These are phyloP conservation scores for Ammospiza maritima DNA, from an alignment of 2,797 vertebrate species.

Conservation along the genomic window DNA sequence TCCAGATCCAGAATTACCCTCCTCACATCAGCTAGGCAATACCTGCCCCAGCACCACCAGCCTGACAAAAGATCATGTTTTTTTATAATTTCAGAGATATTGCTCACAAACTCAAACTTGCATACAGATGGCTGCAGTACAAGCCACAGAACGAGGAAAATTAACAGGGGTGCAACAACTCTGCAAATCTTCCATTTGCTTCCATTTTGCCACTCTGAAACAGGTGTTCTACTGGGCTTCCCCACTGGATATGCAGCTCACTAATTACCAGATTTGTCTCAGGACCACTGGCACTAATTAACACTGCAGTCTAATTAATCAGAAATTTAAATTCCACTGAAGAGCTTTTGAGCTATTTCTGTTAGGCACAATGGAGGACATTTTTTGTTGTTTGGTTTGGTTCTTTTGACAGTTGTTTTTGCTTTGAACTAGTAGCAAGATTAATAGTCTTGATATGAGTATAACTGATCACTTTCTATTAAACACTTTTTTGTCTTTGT, in stretches of 20 bases:
- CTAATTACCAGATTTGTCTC: conserved; percentile 61
- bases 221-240: conserved; percentile 45
- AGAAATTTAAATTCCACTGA: conserved; percentile 54
- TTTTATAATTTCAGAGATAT: background rate
- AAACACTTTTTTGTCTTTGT: conserved; percentile 16
- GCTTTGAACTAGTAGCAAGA: conserved; percentile 13
- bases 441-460: conserved; percentile 13
- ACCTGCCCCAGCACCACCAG: background rate
- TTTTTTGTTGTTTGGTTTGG: background rate
- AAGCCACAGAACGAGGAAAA: background rate
- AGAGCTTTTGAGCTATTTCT: conserved; percentile 41
- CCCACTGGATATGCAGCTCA: conserved; percentile 20
- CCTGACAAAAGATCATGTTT: background rate
- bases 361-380: background rate
- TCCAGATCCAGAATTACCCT: background rate
- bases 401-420: background rate
- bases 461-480: conserved; percentile 26
- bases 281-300: conserved; percentile 69
- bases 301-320: conserved; percentile 67
- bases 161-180: background rate
- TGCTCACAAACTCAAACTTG: background rate
- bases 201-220: background rate
- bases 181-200: background rate
- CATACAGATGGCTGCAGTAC: background rate
- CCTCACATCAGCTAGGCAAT: background rate